Evolutionary conservation across 92 coral and sea anemone species (phyloP).

Genomic region (Porites lobata): DNA sequence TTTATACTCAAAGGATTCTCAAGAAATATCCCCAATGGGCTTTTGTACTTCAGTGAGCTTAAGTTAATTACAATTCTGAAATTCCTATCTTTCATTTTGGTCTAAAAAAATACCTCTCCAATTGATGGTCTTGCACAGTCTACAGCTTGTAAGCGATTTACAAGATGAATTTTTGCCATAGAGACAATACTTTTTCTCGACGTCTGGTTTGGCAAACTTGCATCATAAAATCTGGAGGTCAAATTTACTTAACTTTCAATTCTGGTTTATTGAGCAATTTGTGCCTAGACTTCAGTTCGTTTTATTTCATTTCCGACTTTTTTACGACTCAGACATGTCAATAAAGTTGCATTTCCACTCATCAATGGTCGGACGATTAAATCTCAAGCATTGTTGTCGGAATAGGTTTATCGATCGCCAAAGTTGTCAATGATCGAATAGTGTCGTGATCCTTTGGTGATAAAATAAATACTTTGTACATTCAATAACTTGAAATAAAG

Average conservation of each 20-base stretch:
- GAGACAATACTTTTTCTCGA: background rate
- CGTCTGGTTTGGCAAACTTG: background rate
- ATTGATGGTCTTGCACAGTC: background rate
- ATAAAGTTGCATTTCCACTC: constrained; percentile 19
- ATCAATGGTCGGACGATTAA: constrained; percentile 11
- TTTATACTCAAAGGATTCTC: constrained; percentile 1
- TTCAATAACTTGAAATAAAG: background rate
- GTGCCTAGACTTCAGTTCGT: constrained; percentile 18
- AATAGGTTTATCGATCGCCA: constrained; percentile 10
- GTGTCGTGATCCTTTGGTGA: background rate
- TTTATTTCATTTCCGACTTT: constrained; percentile 21
- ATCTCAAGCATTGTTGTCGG: constrained; percentile 10
- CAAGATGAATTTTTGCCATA: background rate
- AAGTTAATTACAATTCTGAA: background rate
- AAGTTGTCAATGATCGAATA: constrained; percentile 1
- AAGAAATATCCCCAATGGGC: constrained; percentile 31
- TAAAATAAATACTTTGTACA: background rate
- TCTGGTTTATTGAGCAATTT: constrained; percentile 17
- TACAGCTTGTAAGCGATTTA: background rate
- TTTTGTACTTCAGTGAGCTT: background rate
- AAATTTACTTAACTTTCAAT: constrained; percentile 11
- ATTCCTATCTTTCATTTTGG: constrained; percentile 4
- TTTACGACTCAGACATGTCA: constrained; percentile 18
- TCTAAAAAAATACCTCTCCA: background rate
- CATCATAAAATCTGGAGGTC: constrained; percentile 2